Evolutionary conservation across 1,140 invertebrate species (phyloP).

Genomic region (Thalassaphorura encarpata): DNA sequence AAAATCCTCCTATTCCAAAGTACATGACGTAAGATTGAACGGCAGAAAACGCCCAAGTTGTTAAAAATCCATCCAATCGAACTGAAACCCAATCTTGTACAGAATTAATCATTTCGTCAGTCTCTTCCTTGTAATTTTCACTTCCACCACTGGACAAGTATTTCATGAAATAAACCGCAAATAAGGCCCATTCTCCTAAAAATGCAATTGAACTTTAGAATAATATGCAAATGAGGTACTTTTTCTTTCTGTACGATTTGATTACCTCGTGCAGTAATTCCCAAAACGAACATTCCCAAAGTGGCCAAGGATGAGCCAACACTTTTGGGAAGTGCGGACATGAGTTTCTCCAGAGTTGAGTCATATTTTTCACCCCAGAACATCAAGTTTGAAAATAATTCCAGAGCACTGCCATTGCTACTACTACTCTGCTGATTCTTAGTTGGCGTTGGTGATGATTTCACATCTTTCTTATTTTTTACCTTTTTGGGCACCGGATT

Average conservation of each 20-base stretch:
- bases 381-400: slow-evolving; percentile 17
- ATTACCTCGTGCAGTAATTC: slow-evolving; percentile 48
- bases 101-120: slow-evolving; percentile 26
- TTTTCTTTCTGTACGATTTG: background rate
- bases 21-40: slow-evolving; percentile 48
- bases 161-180: slow-evolving; percentile 48
- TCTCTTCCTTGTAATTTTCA: slow-evolving; percentile 25
- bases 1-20: slow-evolving; percentile 50
- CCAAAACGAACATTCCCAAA: slow-evolving; percentile 47
- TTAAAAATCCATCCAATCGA: slow-evolving; percentile 20
- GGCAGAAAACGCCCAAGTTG: slow-evolving; percentile 39
- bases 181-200: slow-evolving; percentile 53
- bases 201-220: slow-evolving; percentile 17
- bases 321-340: slow-evolving; percentile 43
- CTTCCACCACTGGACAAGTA: slow-evolving; percentile 34
- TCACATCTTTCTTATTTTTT: too few species aligned
- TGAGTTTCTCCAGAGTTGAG: slow-evolving; percentile 44
- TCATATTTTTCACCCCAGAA: slow-evolving; percentile 46
- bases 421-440: too few species aligned
- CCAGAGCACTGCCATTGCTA: too few species aligned
- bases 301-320: slow-evolving; percentile 44
- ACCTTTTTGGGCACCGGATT: too few species aligned
- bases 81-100: slow-evolving; percentile 19
- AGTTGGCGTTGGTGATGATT: too few species aligned
- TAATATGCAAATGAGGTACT: background rate